phyloP scores from a whole-genome alignment of 1,140 invertebrate genomes.

The Planococcus citri region DNA sequence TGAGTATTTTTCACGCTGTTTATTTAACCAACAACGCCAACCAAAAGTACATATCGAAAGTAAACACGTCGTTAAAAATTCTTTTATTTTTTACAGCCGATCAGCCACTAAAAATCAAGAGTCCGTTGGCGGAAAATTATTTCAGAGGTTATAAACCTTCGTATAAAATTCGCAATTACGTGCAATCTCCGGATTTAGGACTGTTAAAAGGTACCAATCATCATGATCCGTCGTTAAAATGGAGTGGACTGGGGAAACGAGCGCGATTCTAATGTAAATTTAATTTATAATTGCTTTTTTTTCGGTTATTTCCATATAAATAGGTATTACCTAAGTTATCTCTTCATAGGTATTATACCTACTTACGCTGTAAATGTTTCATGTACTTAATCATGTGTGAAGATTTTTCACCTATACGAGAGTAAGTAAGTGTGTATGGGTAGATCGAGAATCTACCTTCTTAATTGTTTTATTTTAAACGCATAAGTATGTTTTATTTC shows the following conservation, averaged over 20 bases:
- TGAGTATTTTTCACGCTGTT: not conserved
- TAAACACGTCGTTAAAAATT: not conserved
- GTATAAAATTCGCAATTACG: slow-evolving; percentile 22
- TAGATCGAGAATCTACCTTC: too few relatives aligned
- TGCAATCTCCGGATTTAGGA: slow-evolving; percentile 6
- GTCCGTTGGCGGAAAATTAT: slow-evolving; percentile 14
- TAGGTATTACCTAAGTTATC: too few relatives aligned
- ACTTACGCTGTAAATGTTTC: too few relatives aligned
- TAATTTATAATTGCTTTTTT: too few relatives aligned
- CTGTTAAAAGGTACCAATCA: slow-evolving; percentile 19
- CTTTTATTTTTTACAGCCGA: not conserved
- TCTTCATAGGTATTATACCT: too few relatives aligned
- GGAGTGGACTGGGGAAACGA: slow-evolving; percentile 22
- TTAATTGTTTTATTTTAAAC: too few relatives aligned
- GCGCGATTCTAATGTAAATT: not conserved
- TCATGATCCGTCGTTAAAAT: slow-evolving; percentile 21
- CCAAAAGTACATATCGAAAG: not conserved
- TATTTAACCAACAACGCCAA: slow-evolving; percentile 1
- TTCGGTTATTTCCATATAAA: too few relatives aligned
- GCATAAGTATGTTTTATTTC: too few relatives aligned
- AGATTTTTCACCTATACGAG: too few relatives aligned
- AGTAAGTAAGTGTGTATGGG: too few relatives aligned
- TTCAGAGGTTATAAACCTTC: slow-evolving; percentile 22
- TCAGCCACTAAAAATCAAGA: not conserved
- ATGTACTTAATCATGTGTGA: too few relatives aligned